Base-by-base conservation (phyloP, 2,797 vertebrate genomes). In the Ctenosaura bakeri region DNA sequence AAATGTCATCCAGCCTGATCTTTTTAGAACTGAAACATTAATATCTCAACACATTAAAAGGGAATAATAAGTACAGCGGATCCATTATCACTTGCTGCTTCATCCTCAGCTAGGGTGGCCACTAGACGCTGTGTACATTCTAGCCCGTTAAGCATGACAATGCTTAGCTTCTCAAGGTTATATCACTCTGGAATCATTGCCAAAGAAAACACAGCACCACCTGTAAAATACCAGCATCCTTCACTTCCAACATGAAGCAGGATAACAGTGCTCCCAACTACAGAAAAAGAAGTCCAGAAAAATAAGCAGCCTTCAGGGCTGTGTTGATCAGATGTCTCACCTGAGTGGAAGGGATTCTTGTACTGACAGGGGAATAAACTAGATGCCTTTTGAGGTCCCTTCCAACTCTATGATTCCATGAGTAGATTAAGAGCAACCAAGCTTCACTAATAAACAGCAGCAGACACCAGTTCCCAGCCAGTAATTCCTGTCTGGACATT, bases 1-100 rank as follows among this genome's bases (percentile, higher is more conserved):
- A 94, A 95, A 78, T 94, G 80, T 59, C 88, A 90, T 90, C 62
- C 38, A 78, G 91, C 89, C 89, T 73, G 79, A 93, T 14, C 64
- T 56, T 93, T 95, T 96, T 86, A 83, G 89, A 93, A 89, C 8
- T 14, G 6, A 76, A 87, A 90, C 69, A 0, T 1, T 14, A 22
- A 7, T 85, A 89, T 93, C 24, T 77, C 88, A 92, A 90, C 89
- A 88, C 8, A 59, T 38, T 85, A 35, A 20, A 83, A 83, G 83
- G 78, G 62, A 91, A 76, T 52, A 69, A 6, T 76, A 77, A 93
- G 56, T 80, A 84, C 89, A 88, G 2, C 78, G 77, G 88, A 88
- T 73, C 73, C 46, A 18, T 52, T 89, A 76, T 85, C 32, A 35
- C 59, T 59, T 50, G 32, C 20, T n/a, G 52, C 32, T 85, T 85